Evolutionary conservation across 1,140 invertebrate genomes (phyloP).

Genomic region (Heterodera carotae): DNA sequence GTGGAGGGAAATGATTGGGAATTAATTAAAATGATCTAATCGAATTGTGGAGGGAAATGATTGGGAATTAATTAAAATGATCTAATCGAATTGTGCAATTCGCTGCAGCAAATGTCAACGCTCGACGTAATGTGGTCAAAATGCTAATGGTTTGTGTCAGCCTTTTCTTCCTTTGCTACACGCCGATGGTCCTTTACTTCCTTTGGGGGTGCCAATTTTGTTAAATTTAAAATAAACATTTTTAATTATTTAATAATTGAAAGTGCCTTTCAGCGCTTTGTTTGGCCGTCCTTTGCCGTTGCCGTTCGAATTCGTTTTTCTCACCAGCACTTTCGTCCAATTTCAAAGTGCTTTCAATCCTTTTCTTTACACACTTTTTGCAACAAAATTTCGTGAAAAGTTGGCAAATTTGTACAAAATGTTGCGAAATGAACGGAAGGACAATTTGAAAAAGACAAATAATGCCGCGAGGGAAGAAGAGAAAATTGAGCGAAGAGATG

Average conservation of each 20-base stretch:
- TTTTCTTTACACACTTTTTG: conserved; percentile 35
- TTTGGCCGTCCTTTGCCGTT: conserved; percentile 27
- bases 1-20: no score
- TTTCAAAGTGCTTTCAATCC: conserved; percentile 31
- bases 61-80: no score
- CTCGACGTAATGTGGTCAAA: conserved; percentile 24
- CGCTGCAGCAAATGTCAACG: conserved; percentile 17
- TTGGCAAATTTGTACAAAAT: not conserved
- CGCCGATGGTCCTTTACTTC: conserved; percentile 21
- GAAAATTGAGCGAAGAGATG: not conserved
- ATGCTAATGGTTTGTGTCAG: conserved; percentile 20
- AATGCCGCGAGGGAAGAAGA: not conserved
- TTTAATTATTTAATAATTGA: not conserved
- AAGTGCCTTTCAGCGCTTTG: conserved; percentile 3
- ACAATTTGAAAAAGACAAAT: not conserved
- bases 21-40: no score
- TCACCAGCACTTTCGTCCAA: conserved; percentile 34
- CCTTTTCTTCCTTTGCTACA: conserved; percentile 21
- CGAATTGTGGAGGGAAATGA: no score
- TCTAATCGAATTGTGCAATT: no score
- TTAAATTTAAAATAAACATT: not conserved
- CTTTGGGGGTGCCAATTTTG: conserved; percentile 1
- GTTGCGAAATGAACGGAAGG: not conserved
- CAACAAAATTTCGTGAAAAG: conserved; percentile 32
- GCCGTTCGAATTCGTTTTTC: conserved; percentile 33